Base-by-base conservation (phyloP, 2,888 invertebrate genomes). In the Conops quadrifasciatus region DNA sequence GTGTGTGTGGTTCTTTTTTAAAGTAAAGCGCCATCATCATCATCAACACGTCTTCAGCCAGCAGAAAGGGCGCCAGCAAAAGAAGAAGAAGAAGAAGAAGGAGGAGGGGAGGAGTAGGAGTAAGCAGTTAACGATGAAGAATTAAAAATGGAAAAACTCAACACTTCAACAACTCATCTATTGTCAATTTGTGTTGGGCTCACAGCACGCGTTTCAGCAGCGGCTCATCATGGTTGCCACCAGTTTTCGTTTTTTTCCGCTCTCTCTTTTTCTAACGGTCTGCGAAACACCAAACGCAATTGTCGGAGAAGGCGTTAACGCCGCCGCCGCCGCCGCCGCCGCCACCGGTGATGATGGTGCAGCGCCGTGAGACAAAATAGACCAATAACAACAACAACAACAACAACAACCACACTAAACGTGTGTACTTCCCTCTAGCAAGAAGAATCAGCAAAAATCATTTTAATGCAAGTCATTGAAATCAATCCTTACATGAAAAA, bases 131-230 rank as follows among this genome's bases (percentile, higher is more conserved):
- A 47, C 21, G 45, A 24, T 19, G 21, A 24, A 5, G 5, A 28
- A 59, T 16, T 16, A 19, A 59, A 47, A 30, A 36, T 36, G n/a
- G 26, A 51, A n/a, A n/a, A 36, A 36, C 36, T 36, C 36, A 36
- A 36, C 76, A 80, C 80, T 80, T 80, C 79, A 81, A 81, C 80
- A 80, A 80, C 81, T 80, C 80, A 80, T 80, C 81, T 79, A 71
- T 36, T 78, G 71, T 78, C 81, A 75, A 81, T 80, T 81, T 80
- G 81, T 80, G 80, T 77, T 36, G 7, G 15, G n/a, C 5, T 49
- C 16, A n/a, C 28, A 30, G 43, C 66, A 49, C 21, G 45, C 56
- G 30, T 67, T 67, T n/a, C 49, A 16, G 15, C 49, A 45, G 43
- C 36, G 45, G 21, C 21, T 51, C 63, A 26, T 24, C 28, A 47